Base-by-base conservation (phyloP, 1,140 invertebrate species). In the Drosophila orosa region DNA sequence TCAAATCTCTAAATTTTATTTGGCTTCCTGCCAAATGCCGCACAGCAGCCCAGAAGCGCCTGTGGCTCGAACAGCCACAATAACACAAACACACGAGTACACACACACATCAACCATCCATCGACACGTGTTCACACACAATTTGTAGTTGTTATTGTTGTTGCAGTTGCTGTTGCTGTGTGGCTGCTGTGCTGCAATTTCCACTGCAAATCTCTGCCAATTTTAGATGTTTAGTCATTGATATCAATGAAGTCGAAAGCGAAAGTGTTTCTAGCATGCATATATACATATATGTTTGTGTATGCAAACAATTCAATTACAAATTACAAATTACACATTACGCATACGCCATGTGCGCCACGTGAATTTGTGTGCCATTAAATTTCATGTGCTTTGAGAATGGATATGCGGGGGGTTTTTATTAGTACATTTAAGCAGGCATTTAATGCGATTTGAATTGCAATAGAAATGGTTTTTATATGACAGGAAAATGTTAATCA, bases 181-280 rank as follows among this genome's bases (percentile, higher is more conserved):
- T 19, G 58, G 47, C 22, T 48, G 42, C 52, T 72, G 62, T 68
- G 74, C 44, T 35, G 31, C 50, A 54, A 35, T 54, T 52, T 35
- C 19, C 31, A 54, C 31, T 24, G 50, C 58, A 76, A 39, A 75
- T 85, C 83, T 79, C 67, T 83, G 84, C 68, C 80, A 54, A 69
- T 90, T 89, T 89, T 80, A 90, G 80, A 84, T 89, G 77, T 80
- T 84, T 89, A 80, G 80, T 78, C 79, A 80, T 84, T 63, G 85
- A 78, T 89, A 89, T 90, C 80, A 89, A 87, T 89, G 84, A 89
- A 89, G 67, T 61, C 66, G 80, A 89, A 87, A 89, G 84, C 80
- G 84, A 89, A 89, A 89, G 84, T 89, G 85, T 83, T 84, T 29
- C 27, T 27, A 19, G 19, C 39, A 44, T 52, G 54, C 62, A 66